Conservation (phyloP, 2,888 invertebrate genomes). For the Philopedon plagiatum region DNA sequence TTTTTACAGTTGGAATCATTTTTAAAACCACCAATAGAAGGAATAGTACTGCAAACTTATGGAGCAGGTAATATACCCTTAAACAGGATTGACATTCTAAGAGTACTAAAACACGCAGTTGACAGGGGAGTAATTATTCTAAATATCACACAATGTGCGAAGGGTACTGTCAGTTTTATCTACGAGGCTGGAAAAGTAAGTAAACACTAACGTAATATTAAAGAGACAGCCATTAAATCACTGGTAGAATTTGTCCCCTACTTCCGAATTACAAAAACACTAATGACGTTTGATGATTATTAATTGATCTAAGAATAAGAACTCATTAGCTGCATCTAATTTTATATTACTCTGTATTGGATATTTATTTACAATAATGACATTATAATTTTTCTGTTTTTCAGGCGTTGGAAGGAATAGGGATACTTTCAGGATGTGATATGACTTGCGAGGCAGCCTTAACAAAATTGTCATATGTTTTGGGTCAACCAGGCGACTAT, state of each 20-base stretch:
- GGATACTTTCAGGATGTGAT: conserved; percentile 86
- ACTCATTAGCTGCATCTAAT: no score
- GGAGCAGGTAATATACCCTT: conserved; percentile 95
- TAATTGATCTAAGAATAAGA: no score
- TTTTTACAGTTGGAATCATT: conserved; percentile 74
- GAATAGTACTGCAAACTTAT: conserved; percentile 92
- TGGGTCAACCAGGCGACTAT: conserved; percentile 77
- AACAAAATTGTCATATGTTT: conserved; percentile 90
- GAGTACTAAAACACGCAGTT: conserved; percentile 79
- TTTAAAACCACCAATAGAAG: conserved; percentile 79
- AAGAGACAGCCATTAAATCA: no score
- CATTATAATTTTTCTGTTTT: no score
- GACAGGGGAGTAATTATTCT: conserved; percentile 87
- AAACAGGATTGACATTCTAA: conserved; percentile 84
- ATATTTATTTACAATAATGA: background rate
- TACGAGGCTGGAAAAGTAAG: conserved; percentile 89
- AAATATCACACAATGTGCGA: conserved; percentile 92
- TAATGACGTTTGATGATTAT: no score
- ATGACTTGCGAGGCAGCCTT: conserved; percentile 97
- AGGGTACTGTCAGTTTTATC: conserved; percentile 82
- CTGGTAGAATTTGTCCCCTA: no score
- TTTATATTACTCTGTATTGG: background rate
- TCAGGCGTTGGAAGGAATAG: conserved; percentile 75
- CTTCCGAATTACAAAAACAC: no score
- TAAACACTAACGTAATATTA: no score